Evolutionary conservation across 92 coral and sea anemone genomes (phyloP).

Genomic region (Metridium senile): DNA sequence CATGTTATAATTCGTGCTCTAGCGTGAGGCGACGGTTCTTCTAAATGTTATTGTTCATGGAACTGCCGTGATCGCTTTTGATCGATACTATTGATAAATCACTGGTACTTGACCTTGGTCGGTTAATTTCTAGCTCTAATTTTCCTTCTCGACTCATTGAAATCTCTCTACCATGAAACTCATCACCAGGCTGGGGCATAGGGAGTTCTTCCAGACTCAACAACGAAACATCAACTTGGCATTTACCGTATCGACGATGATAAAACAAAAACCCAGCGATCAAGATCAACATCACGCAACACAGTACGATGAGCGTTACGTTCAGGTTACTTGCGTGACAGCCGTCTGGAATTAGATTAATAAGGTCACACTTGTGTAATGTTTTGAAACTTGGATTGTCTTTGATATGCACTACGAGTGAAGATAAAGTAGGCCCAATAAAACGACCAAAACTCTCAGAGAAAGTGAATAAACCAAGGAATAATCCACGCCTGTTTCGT

Average conservation of each 20-base stretch:
- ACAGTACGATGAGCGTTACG: conserved; percentile 63
- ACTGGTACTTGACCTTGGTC: conserved; percentile 15
- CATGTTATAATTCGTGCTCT: no score
- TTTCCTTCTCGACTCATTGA: not conserved
- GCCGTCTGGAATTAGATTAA: conserved; percentile 50
- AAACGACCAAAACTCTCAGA: conserved; percentile 93
- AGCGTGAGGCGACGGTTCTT: no score
- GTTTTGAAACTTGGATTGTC: conserved; percentile 28
- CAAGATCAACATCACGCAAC: conserved; percentile 50
- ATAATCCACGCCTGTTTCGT: conserved; percentile 87
- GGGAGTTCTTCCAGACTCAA: conserved; percentile 57
- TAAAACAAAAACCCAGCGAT: conserved; percentile 65
- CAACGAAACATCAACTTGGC: conserved; percentile 58
- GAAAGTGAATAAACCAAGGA: conserved; percentile 83
- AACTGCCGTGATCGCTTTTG: conserved; percentile 19
- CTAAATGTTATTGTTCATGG: conserved; percentile 26
- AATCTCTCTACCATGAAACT: not conserved
- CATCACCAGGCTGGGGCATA: conserved; percentile 46
- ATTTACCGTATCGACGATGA: conserved; percentile 80
- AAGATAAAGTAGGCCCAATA: conserved; percentile 76
- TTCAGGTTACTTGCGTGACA: conserved; percentile 77
- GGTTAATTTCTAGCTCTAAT: conserved; percentile 9
- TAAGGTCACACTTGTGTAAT: conserved; percentile 28
- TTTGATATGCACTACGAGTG: conserved; percentile 57
- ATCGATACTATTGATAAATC: conserved; percentile 3